Conservation (phyloP, 2,888 invertebrate genomes). For the Luffia ferchaultella region DNA sequence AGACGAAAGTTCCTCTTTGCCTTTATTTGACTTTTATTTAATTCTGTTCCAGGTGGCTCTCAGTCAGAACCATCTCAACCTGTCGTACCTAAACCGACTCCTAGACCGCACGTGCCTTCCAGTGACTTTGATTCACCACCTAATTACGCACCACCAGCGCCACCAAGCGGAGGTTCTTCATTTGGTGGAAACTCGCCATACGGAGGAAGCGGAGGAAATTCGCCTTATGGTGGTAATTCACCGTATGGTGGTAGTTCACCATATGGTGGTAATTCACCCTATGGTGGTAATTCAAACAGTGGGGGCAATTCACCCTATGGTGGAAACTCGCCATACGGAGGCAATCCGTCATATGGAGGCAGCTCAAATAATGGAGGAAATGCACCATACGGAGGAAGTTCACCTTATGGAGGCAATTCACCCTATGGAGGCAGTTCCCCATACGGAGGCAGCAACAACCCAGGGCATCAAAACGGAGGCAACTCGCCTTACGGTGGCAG, state of each 20-base stretch:
- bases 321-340: conserved; percentile 7
- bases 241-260: conserved; percentile 23
- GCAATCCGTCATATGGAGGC: conserved; percentile 14
- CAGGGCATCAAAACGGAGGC: conserved; percentile 4
- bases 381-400: conserved; percentile 14
- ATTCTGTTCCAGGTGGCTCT: conserved; percentile 33
- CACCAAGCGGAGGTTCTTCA: conserved; percentile 25
- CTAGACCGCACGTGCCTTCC: conserved; percentile 34
- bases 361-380: conserved; percentile 19
- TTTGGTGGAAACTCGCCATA: conserved; percentile 23
- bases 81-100: conserved; percentile 27
- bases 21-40: too few relatives aligned
- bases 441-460: conserved; percentile 12
- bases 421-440: conserved; percentile 11
- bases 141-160: conserved; percentile 50
- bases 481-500: conserved; percentile 8
- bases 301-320: conserved; percentile 19
- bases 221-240: conserved; percentile 21
- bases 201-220: conserved; percentile 24
- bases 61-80: conserved; percentile 42
- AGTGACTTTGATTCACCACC: conserved; percentile 39
- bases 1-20: too few relatives aligned
- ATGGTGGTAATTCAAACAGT: conserved; percentile 20
- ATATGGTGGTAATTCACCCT: conserved; percentile 14
- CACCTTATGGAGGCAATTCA: conserved; percentile 19